Evolutionary conservation across 2,113 vertebrate species (phyloP).

Genomic region (Eptesicus fuscus): DNA sequence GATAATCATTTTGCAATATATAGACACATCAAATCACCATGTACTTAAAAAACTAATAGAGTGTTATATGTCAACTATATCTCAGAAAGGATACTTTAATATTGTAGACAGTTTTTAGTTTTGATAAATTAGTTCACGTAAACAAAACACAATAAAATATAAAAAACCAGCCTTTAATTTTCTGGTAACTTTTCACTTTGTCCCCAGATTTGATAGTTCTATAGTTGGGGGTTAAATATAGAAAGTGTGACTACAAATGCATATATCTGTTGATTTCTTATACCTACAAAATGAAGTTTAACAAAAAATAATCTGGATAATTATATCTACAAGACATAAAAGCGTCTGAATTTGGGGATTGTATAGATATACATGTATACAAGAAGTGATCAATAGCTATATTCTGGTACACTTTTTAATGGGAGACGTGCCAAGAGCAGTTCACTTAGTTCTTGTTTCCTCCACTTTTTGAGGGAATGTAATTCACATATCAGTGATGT

Average conservation of each 20-base stretch:
- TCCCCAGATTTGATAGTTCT: background rate
- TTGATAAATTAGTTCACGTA: conserved; percentile 2
- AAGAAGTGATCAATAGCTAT: background rate
- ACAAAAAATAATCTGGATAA: background rate
- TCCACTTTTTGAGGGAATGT: background rate
- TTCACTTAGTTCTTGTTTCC: background rate
- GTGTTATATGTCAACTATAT: background rate
- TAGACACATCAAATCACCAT: background rate
- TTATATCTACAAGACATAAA: background rate
- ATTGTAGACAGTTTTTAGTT: background rate
- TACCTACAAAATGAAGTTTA: background rate
- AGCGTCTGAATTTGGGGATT: background rate
- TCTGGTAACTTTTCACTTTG: background rate
- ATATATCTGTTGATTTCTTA: background rate
- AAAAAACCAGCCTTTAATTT: background rate
- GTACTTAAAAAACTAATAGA: background rate
- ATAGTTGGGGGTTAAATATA: background rate
- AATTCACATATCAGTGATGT: background rate
- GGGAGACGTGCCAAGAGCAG: background rate
- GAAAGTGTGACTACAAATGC: background rate
- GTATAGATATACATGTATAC: background rate
- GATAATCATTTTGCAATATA: background rate
- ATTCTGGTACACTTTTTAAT: background rate
- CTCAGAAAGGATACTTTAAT: background rate
- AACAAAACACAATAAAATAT: background rate